Conservation (phyloP, 2,888 invertebrate species). For the Habroteleia sp. region DNA sequence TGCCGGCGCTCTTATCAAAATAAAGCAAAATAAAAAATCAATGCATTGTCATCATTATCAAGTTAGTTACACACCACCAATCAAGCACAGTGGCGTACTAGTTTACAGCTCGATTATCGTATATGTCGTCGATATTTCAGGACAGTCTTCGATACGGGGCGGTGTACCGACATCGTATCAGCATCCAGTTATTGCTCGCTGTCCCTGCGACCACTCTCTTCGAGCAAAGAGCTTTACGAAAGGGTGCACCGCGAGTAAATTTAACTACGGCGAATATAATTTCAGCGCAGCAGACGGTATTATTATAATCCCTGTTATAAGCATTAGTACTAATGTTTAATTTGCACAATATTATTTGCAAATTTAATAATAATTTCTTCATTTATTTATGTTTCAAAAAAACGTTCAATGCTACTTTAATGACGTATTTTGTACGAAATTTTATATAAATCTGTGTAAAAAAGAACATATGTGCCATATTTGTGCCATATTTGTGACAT, state of each 20-base stretch:
- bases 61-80: conserved; percentile 63
- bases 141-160: conserved; percentile 50
- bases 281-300: conserved; percentile 27
- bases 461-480: too few relatives aligned
- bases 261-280: conserved; percentile 57
- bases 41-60: conserved; percentile 61
- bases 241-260: conserved; percentile 55
- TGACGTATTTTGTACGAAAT: too few relatives aligned
- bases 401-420: too few relatives aligned
- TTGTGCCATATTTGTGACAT: too few relatives aligned
- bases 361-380: too few relatives aligned
- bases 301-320: conserved; percentile 29
- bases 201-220: conserved; percentile 51
- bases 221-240: conserved; percentile 51
- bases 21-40: conserved; percentile 54
- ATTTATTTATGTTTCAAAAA: too few relatives aligned
- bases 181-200: conserved; percentile 68
- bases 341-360: conserved; percentile 9
- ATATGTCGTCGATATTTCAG: conserved; percentile 57
- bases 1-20: conserved; percentile 51
- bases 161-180: conserved; percentile 65
- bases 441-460: too few relatives aligned
- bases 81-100: conserved; percentile 58
- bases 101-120: conserved; percentile 63
- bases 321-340: conserved; percentile 14